Evolutionary conservation across 2,888 invertebrate species (phyloP).

Genomic region (Asteroscopus sphinx): DNA sequence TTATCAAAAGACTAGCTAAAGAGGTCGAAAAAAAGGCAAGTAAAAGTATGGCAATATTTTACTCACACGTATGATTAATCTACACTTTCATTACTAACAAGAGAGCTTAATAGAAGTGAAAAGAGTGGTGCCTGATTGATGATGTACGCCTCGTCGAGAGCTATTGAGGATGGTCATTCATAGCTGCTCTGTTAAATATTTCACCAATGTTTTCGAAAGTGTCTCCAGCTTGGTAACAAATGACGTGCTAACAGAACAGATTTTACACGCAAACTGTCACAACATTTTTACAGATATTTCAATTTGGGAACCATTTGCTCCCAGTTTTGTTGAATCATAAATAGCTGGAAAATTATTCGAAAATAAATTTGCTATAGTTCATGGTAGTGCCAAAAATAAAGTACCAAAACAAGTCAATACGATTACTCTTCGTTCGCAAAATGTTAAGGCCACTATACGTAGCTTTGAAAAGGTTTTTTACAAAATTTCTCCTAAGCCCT

Average conservation of each 20-base stretch:
- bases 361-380: conserved; percentile 10
- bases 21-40: not conserved
- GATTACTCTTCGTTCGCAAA: not conserved
- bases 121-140: conserved; percentile 72
- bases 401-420: not conserved
- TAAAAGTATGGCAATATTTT: conserved; percentile 1
- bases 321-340: conserved; percentile 18
- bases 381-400: not conserved
- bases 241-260: conserved; percentile 59
- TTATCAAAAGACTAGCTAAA: not conserved
- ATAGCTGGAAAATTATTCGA: conserved; percentile 7
- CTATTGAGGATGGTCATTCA: conserved; percentile 56
- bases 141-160: conserved; percentile 48
- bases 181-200: conserved; percentile 61
- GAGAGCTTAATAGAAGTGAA: conserved; percentile 51
- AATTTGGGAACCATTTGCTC: conserved; percentile 30
- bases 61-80: conserved; percentile 62
- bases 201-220: conserved; percentile 59
- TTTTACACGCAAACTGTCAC: conserved; percentile 55
- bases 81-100: conserved; percentile 59
- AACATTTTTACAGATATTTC: conserved; percentile 42
- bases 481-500: not conserved
- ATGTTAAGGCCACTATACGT: not conserved
- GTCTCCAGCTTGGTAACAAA: conserved; percentile 57
- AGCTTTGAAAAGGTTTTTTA: conserved; percentile 1